These are phyloP conservation scores for Anthopleura xanthogrammica DNA, from an alignment of 92 coral and sea anemone genomes.

Conservation along the genomic window DNA sequence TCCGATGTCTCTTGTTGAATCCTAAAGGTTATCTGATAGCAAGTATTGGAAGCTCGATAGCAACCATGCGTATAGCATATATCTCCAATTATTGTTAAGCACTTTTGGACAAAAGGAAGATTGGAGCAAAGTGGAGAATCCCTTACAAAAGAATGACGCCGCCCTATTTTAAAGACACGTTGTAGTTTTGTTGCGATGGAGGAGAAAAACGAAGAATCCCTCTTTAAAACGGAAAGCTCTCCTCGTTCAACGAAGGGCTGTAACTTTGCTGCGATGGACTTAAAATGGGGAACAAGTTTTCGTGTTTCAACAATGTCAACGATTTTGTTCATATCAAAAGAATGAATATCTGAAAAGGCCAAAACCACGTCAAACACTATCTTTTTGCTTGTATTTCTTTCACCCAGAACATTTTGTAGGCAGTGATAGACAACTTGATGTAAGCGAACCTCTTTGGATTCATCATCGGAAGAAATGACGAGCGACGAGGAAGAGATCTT, in stretches of 20 bases:
- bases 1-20: background rate
- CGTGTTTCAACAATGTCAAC: background rate
- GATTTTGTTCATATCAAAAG: background rate
- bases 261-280: constrained; percentile 23
- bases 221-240: no score
- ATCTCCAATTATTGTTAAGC: background rate
- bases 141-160: background rate
- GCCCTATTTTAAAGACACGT: no score
- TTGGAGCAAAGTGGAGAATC: background rate
- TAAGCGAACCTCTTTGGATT: constrained; percentile 13
- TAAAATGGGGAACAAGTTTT: constrained; percentile 5
- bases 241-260: no score
- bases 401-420: constrained; percentile 8
- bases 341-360: background rate
- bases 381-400: background rate
- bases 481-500: constrained; percentile 42
- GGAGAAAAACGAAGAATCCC: no score
- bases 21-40: background rate
- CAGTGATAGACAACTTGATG: constrained; percentile 42
- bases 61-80: background rate
- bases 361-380: background rate
- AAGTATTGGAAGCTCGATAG: background rate
- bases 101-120: no score
- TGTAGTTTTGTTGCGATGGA: no score
- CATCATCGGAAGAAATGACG: constrained; percentile 17